Base-by-base conservation (phyloP, 1,140 invertebrate genomes). In the Kradibia gibbosae region DNA sequence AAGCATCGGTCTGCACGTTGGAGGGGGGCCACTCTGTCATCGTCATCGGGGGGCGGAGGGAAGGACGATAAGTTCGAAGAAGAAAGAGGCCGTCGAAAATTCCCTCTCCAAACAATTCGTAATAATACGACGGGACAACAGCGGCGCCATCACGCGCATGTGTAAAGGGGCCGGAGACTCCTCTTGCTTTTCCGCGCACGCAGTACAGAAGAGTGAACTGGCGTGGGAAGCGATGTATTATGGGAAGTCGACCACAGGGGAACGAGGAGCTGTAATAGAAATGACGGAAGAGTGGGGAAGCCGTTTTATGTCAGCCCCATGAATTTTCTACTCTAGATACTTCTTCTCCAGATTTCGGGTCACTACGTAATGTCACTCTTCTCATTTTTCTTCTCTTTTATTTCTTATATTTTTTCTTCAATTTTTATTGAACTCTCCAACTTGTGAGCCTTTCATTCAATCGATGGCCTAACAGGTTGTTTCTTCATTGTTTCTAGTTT, bases 171-270 rank as follows among this genome's bases (percentile, higher is more conserved):
- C 15, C 53, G 17, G 22, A 0, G 53, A 3, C 25, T 28, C n/a
- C 48, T 57, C 42, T 80, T 73, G 78, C 42, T 65, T 80, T 80
- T 80, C 78, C 71, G 42, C 71, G 71, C 78, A 80, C 78, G 70
- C 78, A 62, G 62, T 10, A 31, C 72, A 15, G 20, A 22, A 53
- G 17, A 78, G 36, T 10, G 55, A 22, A 60, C 74, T n/a, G 70
- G 78, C 85, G 85, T 87, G 87, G 85, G 86, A 85, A 86, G 86
- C 85, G 86, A 86, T 85, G 86, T 22, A 55, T 78, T 77, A 72
- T 84, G 81, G 78, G 81, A 84, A 84, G 83, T 84, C 80, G 83
- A 78, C 15, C 60, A 67, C 36, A 48, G 28, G 34, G 31, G 53
- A 36, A 8, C 22, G 53, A 82, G 39, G 48, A 53, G 48, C 53